Base-by-base conservation (phyloP, 2,888 invertebrate species). In the Acanthoscelides obtectus region DNA sequence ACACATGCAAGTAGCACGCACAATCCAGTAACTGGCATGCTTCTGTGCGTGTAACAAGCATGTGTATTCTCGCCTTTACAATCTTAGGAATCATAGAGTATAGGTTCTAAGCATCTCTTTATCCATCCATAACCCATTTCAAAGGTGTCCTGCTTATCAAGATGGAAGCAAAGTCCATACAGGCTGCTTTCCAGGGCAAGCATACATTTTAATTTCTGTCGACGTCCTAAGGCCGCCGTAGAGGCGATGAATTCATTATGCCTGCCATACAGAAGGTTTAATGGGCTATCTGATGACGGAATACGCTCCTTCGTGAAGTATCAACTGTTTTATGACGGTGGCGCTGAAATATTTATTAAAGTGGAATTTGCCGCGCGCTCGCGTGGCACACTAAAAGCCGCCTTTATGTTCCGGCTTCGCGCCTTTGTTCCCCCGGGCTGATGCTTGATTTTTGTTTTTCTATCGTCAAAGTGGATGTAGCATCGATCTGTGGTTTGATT, bases 241-340 rank as follows among this genome's bases (percentile, higher is more conserved):
- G 1, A n/a, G 70, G 77, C 75, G 74, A 78, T 76, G 79, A 78
- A 78, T 79, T 76, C 77, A 77, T 77, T 78, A 79, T 74, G 73
- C 75, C 25, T 69, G 72, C 74, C 71, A 76, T 76, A 77, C 75
- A 75, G 73, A 74, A 72, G 72, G 74, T 74, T 79, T 80, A 80
- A 80, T 78, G 79, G 77, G 76, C 77, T 80, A 80, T 79, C 79
- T 78, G 78, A 80, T 80, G 79, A 74, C 73, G 76, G 73, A 71
- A 72, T 70, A 45, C 45, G 45, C 17, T 45, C 71, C 75, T 71
- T 72, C 74, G 71, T 76, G 74, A 77, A 77, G 75, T 72, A 75
- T 74, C 74, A 72, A 72, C 73, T 70, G 64, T 69, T 67, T 45
- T 45, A 45, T 45, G 45, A 71, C 72, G 69, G 2, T 8, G 63